A percentile compares a stretch with the other conserved stretches of the same genome.
phyloP scores from a whole-genome alignment of 2,888 invertebrate genomes.

The Luffia ferchaultella region DNA sequence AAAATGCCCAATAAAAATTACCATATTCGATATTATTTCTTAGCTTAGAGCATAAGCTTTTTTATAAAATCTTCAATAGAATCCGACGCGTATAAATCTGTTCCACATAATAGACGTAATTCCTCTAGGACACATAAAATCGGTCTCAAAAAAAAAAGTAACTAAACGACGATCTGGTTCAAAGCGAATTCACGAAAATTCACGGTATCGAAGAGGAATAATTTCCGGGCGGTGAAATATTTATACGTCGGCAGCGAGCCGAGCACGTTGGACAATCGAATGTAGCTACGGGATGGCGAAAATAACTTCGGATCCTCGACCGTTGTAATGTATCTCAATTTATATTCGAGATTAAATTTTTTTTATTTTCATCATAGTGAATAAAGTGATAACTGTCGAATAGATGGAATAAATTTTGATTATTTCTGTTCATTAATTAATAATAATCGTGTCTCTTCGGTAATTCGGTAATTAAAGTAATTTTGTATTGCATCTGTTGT shows the following conservation, averaged over 20 bases:
- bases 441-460: too few species aligned
- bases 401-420: too few species aligned
- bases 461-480: too few species aligned
- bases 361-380: neutral
- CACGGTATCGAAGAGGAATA: constrained; percentile 49
- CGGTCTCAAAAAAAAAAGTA: neutral
- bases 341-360: neutral
- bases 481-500: too few species aligned
- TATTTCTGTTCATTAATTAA: too few species aligned
- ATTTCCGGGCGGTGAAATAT: constrained; percentile 63
- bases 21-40: too few species aligned
- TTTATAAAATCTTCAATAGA: too few species aligned
- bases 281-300: neutral
- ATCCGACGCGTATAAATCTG: too few species aligned
- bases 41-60: too few species aligned
- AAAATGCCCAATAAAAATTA: too few species aligned
- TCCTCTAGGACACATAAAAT: neutral
- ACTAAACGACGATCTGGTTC: neutral
- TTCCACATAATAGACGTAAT: too few species aligned
- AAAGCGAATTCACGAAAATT: neutral
- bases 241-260: constrained; percentile 42
- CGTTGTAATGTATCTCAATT: neutral
- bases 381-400: too few species aligned
- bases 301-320: neutral
- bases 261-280: constrained; percentile 15